Conservation (phyloP, 2,113 vertebrate genomes). For the Sorex araneus region DNA sequence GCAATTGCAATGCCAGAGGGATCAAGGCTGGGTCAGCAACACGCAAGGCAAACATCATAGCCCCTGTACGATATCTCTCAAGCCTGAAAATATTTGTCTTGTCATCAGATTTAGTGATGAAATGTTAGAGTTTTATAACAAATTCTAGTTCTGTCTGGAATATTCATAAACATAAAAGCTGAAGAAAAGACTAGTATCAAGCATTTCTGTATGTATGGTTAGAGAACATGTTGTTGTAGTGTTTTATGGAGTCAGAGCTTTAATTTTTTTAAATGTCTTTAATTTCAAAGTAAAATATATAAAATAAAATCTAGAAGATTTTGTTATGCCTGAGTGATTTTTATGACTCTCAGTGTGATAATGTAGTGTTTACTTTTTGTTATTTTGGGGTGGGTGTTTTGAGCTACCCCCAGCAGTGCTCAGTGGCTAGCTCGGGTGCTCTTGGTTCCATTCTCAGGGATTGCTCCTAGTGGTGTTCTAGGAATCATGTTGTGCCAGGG, state of each 20-base stretch:
- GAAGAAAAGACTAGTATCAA: background rate
- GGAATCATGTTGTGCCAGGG: too few relatives aligned
- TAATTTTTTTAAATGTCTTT: slow-evolving; percentile 8
- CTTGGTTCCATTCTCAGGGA: too few relatives aligned
- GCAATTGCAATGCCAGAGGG: too few relatives aligned
- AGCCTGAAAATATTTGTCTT: too few relatives aligned
- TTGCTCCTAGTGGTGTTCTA: too few relatives aligned
- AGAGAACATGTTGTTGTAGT: background rate
- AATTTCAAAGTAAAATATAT: slow-evolving; percentile 58
- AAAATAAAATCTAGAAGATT: slow-evolving; percentile 62
- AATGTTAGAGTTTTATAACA: slow-evolving; percentile 55
- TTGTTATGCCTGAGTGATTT: background rate
- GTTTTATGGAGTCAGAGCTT: slow-evolving; percentile 29
- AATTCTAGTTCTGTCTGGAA: slow-evolving; percentile 49
- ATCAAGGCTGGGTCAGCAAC: too few relatives aligned
- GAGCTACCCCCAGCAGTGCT: background rate
- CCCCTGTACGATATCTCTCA: too few relatives aligned
- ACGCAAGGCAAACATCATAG: too few relatives aligned
- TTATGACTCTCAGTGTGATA: slow-evolving; percentile 17
- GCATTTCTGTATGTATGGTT: background rate
- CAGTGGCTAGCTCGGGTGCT: too few relatives aligned
- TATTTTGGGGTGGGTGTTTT: background rate
- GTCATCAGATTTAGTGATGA: slow-evolving; percentile 1
- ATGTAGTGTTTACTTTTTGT: background rate
- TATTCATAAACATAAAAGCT: background rate